These are phyloP conservation scores for Semotilus atromaculatus DNA, from an alignment of 2,797 vertebrate species.

Conservation along the genomic window DNA sequence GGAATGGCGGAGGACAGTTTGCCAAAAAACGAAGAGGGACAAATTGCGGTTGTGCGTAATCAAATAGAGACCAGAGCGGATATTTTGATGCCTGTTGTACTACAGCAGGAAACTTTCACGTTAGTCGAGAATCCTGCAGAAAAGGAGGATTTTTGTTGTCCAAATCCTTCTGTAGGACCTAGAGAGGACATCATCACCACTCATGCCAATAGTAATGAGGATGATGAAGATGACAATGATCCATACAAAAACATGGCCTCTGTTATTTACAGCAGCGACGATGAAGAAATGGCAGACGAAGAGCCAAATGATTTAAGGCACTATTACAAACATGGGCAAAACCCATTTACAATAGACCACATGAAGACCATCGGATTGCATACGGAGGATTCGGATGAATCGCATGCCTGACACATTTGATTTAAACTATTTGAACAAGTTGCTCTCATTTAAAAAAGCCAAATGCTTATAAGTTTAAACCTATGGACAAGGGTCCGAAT, in stretches of 20 bases:
- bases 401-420: constrained; percentile 5
- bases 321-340: constrained; percentile 31
- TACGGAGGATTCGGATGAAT: constrained; percentile 13
- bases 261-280: constrained; percentile 50
- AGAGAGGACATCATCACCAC: background rate
- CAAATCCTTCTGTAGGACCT: constrained; percentile 7
- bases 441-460: background rate
- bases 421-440: background rate
- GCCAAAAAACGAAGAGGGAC: background rate
- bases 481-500: background rate
- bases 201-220: background rate
- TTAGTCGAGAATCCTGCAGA: background rate
- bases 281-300: constrained; percentile 33
- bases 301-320: constrained; percentile 15
- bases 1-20: background rate
- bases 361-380: background rate
- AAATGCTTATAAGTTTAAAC: background rate
- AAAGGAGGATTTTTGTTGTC: constrained; percentile 1
- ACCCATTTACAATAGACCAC: background rate
- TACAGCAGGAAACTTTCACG: background rate
- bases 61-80: background rate
- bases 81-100: background rate
- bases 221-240: constrained; percentile 46
- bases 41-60: background rate
- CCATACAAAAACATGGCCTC: constrained; percentile 45